A percentile compares a stretch with the other conserved stretches of the same genome.
Conservation (phyloP, 2,888 invertebrate species). For the Noctua fimbriata region DNA sequence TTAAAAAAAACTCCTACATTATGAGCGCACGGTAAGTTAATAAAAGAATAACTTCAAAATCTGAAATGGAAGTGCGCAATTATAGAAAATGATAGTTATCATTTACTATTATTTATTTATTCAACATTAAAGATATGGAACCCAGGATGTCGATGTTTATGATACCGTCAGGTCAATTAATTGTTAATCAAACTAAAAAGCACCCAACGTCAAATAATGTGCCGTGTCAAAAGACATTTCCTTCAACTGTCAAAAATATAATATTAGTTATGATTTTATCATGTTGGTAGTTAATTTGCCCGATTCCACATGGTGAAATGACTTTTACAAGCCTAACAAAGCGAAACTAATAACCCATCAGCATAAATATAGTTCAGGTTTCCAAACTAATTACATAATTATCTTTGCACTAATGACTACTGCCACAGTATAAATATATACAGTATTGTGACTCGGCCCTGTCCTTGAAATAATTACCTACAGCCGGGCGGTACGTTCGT, state of each 20-base stretch:
- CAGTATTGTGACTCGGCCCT: no score
- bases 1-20: neutral
- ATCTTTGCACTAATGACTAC: neutral
- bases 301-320: neutral
- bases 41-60: neutral
- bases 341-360: neutral
- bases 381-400: neutral
- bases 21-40: neutral
- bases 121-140: no score
- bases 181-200: no score
- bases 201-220: no score
- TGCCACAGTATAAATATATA: no score
- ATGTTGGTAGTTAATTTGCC: neutral
- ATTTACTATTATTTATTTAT: no score
- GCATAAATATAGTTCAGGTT: neutral
- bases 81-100: no score
- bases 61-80: neutral
- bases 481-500: no score
- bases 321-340: neutral
- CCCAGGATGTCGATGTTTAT: no score
- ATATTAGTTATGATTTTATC: neutral
- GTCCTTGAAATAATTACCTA: no score
- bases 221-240: neutral
- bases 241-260: neutral
- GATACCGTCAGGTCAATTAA: no score